Evolutionary conservation across 2,797 vertebrate genomes (phyloP).

Genomic region (Smutsia temminckii): DNA sequence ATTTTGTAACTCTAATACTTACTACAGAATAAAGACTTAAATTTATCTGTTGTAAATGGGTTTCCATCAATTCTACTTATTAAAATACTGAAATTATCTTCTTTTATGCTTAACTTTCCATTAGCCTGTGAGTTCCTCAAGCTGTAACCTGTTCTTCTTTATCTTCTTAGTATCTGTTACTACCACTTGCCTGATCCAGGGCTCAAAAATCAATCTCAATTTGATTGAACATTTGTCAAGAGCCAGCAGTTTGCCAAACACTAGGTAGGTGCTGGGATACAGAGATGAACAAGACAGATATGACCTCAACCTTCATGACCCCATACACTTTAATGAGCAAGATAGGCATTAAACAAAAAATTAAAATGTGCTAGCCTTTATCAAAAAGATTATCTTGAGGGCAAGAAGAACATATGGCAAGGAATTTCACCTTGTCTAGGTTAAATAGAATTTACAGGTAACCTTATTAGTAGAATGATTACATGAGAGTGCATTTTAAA

Average conservation of each 20-base stretch:
- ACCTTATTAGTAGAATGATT: constrained; percentile 40
- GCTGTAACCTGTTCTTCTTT: constrained; percentile 13
- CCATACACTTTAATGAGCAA: background rate
- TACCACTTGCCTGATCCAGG: background rate
- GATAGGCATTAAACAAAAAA: constrained; percentile 23
- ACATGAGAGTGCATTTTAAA: constrained; percentile 33
- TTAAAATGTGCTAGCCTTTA: background rate
- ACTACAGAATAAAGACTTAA: constrained; percentile 26
- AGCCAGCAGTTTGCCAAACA: background rate
- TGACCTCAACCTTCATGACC: background rate
- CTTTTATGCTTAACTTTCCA: constrained; percentile 4
- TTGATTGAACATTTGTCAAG: constrained; percentile 30
- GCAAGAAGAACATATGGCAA: background rate
- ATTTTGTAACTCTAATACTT: constrained; percentile 35
- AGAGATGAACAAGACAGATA: constrained; percentile 14
- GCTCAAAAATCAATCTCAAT: constrained; percentile 39
- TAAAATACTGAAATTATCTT: background rate
- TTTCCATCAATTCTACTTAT: constrained; percentile 14
- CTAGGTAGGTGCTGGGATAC: background rate
- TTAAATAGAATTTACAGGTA: constrained; percentile 39
- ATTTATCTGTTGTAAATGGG: background rate
- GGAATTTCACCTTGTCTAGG: constrained; percentile 29
- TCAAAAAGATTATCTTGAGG: background rate
- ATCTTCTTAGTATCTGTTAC: background rate
- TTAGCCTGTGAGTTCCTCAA: constrained; percentile 16